Evolutionary conservation across 1,140 invertebrate species (phyloP).

Genomic region (Reticulitermes speratus): DNA sequence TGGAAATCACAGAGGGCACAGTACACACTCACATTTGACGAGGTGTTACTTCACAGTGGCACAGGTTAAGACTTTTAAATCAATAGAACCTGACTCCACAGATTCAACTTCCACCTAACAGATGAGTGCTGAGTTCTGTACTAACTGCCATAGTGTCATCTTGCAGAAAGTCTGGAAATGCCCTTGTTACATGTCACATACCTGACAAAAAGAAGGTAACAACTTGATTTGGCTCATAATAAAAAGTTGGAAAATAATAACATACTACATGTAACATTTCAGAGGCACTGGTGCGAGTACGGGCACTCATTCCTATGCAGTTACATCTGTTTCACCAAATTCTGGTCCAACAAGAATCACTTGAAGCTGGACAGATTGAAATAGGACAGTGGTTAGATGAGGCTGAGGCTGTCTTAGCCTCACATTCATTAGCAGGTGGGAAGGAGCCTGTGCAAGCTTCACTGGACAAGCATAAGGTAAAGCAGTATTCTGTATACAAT

Average conservation of each 20-base stretch:
- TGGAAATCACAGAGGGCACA: too few relatives aligned
- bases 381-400: slow-evolving; percentile 81
- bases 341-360: slow-evolving; percentile 83
- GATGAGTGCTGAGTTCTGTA: too few relatives aligned
- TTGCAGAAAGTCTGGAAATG: too few relatives aligned
- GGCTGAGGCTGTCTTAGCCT: slow-evolving; percentile 70
- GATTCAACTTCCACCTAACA: too few relatives aligned
- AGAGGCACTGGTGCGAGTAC: slow-evolving; percentile 77
- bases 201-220: too few relatives aligned
- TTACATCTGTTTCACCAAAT: slow-evolving; percentile 80
- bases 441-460: slow-evolving; percentile 70
- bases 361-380: slow-evolving; percentile 83
- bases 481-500: neutral
- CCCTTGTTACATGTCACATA: too few relatives aligned
- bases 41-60: too few relatives aligned
- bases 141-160: too few relatives aligned
- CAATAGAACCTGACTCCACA: too few relatives aligned
- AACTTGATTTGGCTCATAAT: too few relatives aligned
- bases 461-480: slow-evolving; percentile 75
- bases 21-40: too few relatives aligned
- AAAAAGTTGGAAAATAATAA: neutral
- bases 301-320: slow-evolving; percentile 76
- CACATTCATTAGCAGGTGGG: slow-evolving; percentile 63
- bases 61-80: too few relatives aligned
- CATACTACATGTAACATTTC: slow-evolving; percentile 35